These are phyloP conservation scores for Nemopilema nomurai DNA, from an alignment of 30 jellyfish, hydroid and myxozoan species.

Conservation along the genomic window DNA sequence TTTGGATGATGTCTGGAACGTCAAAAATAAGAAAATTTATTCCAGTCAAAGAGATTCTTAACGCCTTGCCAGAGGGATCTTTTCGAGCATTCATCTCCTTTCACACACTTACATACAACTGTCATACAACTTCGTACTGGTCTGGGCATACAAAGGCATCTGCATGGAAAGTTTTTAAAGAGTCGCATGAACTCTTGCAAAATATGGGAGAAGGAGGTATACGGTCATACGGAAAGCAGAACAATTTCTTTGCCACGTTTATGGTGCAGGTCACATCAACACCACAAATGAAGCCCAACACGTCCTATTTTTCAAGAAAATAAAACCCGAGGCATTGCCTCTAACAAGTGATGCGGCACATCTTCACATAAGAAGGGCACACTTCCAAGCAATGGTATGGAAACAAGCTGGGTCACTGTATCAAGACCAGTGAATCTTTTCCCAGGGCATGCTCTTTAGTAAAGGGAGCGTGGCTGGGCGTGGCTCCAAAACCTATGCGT, in stretches of 20 bases:
- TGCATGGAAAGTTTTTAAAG: neutral
- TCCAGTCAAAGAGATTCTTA: slow-evolving; percentile 26
- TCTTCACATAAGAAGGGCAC: neutral
- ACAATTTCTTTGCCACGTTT: slow-evolving; percentile 18
- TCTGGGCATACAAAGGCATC: slow-evolving; percentile 26
- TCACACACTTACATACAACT: slow-evolving; percentile 5
- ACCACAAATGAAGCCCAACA: slow-evolving; percentile 33
- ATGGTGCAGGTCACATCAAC: slow-evolving; percentile 31
- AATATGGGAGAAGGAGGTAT: slow-evolving; percentile 22
- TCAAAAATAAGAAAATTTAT: slow-evolving; percentile 16
- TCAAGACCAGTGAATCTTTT: too few relatives aligned
- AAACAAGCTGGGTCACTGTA: neutral
- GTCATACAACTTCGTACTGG: slow-evolving; percentile 21
- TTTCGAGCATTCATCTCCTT: neutral
- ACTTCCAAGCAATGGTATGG: neutral
- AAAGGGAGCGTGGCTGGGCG: too few relatives aligned
- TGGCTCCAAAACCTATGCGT: too few relatives aligned
- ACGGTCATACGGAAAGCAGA: slow-evolving; percentile 26
- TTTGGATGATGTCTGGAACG: slow-evolving; percentile 26
- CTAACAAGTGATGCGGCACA: slow-evolving; percentile 29
- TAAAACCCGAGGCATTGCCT: slow-evolving; percentile 32
- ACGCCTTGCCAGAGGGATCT: slow-evolving; percentile 10
- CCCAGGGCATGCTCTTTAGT: too few relatives aligned
- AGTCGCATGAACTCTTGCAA: slow-evolving; percentile 4
- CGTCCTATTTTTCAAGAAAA: slow-evolving; percentile 19